Conservation (phyloP, 1,140 invertebrate genomes). For the Drosophila punjabiensis region DNA sequence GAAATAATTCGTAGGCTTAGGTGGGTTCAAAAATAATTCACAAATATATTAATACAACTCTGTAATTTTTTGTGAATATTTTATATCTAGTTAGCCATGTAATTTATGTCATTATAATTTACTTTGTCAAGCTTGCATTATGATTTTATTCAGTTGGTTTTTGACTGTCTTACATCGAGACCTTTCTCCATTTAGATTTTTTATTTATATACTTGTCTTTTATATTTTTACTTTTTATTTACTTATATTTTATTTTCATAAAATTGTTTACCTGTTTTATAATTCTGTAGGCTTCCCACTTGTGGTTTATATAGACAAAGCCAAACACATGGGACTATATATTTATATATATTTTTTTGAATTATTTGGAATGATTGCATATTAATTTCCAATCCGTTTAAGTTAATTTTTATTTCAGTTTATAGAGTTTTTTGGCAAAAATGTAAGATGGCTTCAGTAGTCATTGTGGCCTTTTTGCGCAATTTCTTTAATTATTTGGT, state of each 20-base stretch:
- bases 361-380: too few relatives aligned
- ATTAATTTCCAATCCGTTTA: too few relatives aligned
- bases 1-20: not conserved
- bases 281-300: not conserved
- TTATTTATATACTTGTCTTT: not conserved
- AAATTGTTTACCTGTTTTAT: not conserved
- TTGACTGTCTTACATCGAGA: not conserved
- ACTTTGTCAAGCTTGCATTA: not conserved
- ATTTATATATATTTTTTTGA: too few relatives aligned
- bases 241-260: not conserved
- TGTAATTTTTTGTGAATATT: not conserved
- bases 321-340: not conserved
- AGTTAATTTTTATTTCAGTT: too few relatives aligned
- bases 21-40: fast-evolving
- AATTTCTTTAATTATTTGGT: too few relatives aligned
- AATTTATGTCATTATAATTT: not conserved
- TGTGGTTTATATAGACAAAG: not conserved
- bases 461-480: too few relatives aligned
- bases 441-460: too few relatives aligned
- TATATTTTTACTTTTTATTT: not conserved
- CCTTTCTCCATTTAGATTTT: not conserved
- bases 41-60: too few relatives aligned
- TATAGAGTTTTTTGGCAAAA: too few relatives aligned
- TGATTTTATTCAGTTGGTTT: not conserved
- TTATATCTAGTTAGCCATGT: not conserved